phyloP scores from a whole-genome alignment of 2,797 vertebrate species.

The Gymnopithys bicolor region DNA sequence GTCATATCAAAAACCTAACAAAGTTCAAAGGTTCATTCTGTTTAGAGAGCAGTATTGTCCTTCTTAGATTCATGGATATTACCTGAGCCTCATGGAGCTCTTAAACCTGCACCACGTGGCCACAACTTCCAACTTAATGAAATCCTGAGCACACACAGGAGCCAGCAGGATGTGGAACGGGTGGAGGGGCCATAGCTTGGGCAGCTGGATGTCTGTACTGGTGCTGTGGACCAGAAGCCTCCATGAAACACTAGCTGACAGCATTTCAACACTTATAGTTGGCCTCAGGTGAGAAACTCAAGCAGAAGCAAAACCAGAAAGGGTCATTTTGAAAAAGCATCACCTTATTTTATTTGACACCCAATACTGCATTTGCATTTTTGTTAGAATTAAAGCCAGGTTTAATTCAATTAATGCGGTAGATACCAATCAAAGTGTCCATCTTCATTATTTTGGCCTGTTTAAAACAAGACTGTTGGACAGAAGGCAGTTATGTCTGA shows the following conservation, averaged over 20 bases:
- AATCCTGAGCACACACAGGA: not conserved
- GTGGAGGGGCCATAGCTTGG: not conserved
- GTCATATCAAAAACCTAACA: not conserved
- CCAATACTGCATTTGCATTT: not conserved
- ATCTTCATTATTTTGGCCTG: not conserved
- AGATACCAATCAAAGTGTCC: not conserved
- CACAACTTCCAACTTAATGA: not conserved
- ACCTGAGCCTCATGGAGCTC: not conserved
- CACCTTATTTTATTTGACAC: not conserved
- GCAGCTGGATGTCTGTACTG: not conserved
- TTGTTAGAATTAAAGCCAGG: not conserved
- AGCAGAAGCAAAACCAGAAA: not conserved
- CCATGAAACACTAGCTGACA: not conserved
- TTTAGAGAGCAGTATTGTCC: not conserved
- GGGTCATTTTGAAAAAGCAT: not conserved
- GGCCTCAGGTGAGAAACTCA: not conserved
- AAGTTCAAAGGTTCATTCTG: conserved; percentile 48
- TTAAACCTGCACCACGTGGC: not conserved
- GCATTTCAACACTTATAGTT: not conserved
- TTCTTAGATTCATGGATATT: conserved; percentile 1
- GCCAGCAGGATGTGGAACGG: not conserved
- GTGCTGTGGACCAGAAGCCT: not conserved
- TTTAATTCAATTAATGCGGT: not conserved
- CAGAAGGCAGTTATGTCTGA: not conserved
- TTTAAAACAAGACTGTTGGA: not conserved